These are phyloP conservation scores for Semicossyphus pulcher DNA, from an alignment of 2,113 vertebrate genomes.

Conservation along the genomic window DNA sequence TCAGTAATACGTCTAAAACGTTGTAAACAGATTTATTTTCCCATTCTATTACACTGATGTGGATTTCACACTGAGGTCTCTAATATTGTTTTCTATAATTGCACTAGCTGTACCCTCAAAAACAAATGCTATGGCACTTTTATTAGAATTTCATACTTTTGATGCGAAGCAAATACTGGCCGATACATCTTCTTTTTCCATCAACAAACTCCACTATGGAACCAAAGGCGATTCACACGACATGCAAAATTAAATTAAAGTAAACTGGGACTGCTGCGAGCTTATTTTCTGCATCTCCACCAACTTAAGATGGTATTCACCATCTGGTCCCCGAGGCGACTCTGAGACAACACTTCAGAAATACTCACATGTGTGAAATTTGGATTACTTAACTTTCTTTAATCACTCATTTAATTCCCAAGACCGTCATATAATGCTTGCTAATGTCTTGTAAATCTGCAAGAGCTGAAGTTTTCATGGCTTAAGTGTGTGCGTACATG, in stretches of 20 bases:
- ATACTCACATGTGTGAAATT: slow-evolving; percentile 69
- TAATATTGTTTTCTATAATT: slow-evolving; percentile 42
- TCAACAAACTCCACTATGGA: slow-evolving; percentile 42
- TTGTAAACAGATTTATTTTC: neutral
- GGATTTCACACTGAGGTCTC: slow-evolving; percentile 35
- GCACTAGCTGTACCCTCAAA: neutral
- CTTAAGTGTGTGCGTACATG: neutral
- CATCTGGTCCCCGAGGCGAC: slow-evolving; percentile 64
- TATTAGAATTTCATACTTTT: slow-evolving; percentile 39
- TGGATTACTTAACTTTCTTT: slow-evolving; percentile 62
- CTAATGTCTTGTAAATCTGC: slow-evolving; percentile 59
- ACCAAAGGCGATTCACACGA: slow-evolving; percentile 48
- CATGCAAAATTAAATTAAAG: slow-evolving; percentile 60
- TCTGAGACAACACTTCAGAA: slow-evolving; percentile 61
- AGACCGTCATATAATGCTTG: slow-evolving; percentile 33
- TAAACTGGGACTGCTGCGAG: slow-evolving; percentile 44
- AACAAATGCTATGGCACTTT: slow-evolving; percentile 1
- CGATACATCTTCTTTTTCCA: slow-evolving; percentile 36
- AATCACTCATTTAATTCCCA: slow-evolving; percentile 65
- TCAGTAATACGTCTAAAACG: no score
- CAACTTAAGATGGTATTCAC: slow-evolving; percentile 46
- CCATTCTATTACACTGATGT: slow-evolving; percentile 27
- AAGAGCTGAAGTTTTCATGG: slow-evolving; percentile 27
- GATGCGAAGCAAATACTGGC: slow-evolving; percentile 29
- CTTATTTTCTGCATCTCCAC: slow-evolving; percentile 26